phyloP scores from a whole-genome alignment of 2,113 vertebrate species.

The Carollia perspicillata region DNA sequence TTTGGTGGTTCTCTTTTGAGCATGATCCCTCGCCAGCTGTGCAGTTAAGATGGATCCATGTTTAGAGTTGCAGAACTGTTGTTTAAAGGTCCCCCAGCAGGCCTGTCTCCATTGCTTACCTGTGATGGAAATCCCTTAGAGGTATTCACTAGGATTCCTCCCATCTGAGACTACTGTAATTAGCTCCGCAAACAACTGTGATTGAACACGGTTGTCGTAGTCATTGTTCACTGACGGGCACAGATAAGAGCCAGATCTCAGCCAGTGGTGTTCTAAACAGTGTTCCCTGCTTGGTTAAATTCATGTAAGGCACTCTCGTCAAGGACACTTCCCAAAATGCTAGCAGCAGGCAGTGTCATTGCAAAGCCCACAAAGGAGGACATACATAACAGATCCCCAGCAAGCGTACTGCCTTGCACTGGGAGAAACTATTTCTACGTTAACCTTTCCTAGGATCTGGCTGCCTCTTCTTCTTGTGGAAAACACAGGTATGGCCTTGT shows the following conservation, averaged over 20 bases:
- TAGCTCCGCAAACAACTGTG: constrained; percentile 50
- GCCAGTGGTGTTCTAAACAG: constrained; percentile 32
- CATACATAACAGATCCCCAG: neutral
- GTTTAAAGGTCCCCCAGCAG: neutral
- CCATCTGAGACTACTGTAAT: constrained; percentile 2
- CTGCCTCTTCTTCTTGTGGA: neutral
- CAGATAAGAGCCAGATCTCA: constrained; percentile 29
- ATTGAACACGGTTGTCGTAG: constrained; percentile 9
- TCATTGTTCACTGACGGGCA: constrained; percentile 47
- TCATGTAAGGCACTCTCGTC: neutral
- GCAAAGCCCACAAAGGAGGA: neutral
- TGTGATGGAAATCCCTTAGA: neutral
- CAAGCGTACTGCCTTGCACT: neutral
- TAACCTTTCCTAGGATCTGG: constrained; percentile 20
- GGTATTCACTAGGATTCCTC: neutral
- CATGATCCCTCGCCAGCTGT: neutral
- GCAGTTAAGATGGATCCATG: neutral
- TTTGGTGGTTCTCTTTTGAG: neutral
- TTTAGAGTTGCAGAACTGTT: constrained; percentile 10
- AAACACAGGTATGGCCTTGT: neutral
- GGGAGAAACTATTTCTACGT: neutral
- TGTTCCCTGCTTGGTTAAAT: constrained; percentile 36
- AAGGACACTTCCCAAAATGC: neutral
- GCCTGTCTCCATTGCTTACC: neutral
- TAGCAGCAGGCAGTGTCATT: neutral